phyloP scores from a whole-genome alignment of 2,888 invertebrate species.

The Portevinia maculata region DNA sequence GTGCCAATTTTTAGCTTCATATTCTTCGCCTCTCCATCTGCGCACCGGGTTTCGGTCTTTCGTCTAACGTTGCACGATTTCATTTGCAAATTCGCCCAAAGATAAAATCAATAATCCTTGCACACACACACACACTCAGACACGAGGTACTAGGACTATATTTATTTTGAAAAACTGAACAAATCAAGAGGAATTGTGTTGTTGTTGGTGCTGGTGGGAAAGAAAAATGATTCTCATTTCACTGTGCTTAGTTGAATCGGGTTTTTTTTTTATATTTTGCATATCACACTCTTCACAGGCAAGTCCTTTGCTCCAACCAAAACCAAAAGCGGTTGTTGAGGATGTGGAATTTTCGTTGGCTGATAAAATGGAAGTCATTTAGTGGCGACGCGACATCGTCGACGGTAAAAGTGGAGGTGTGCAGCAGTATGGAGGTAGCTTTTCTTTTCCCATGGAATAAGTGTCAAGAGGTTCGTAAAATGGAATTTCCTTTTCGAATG shows the following conservation, averaged over 20 bases:
- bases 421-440: constrained; percentile 6
- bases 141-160: too few relatives aligned
- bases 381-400: constrained; percentile 5
- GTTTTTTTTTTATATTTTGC: constrained; percentile 38
- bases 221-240: constrained; percentile 55
- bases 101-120: constrained; percentile 72
- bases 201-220: constrained; percentile 29
- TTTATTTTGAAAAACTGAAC: neutral
- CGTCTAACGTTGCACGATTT: constrained; percentile 56
- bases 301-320: constrained; percentile 19
- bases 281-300: constrained; percentile 28
- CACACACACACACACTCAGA: neutral
- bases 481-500: constrained; percentile 70
- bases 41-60: constrained; percentile 21
- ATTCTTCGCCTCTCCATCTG: constrained; percentile 16
- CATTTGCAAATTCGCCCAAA: constrained; percentile 71
- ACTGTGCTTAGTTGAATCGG: constrained; percentile 35
- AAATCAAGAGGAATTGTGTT: constrained; percentile 42
- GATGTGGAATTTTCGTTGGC: constrained; percentile 13
- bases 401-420: constrained; percentile 2
- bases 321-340: constrained; percentile 6
- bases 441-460: constrained; percentile 51
- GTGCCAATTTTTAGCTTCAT: constrained; percentile 66
- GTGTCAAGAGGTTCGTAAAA: constrained; percentile 71
- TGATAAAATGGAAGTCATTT: constrained; percentile 45